phyloP scores from a whole-genome alignment of 2,888 invertebrate species.

The Meghimatium bilineatum region DNA sequence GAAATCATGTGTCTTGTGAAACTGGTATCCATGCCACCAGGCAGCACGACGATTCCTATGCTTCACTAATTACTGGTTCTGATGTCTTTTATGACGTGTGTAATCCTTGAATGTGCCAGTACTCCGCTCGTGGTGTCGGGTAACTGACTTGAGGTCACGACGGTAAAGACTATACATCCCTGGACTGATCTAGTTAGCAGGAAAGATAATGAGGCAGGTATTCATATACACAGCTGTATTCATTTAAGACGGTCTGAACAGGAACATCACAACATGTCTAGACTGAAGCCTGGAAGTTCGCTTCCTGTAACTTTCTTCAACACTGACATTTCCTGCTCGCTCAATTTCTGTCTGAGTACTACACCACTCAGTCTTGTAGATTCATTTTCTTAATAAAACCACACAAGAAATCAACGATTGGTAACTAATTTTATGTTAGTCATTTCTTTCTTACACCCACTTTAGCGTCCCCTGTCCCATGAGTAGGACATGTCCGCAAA shows the following conservation, averaged over 20 bases:
- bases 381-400: no score
- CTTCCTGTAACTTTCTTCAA: background rate
- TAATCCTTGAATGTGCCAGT: conserved; percentile 25
- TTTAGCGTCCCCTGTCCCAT: no score
- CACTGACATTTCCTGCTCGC: conserved; percentile 7
- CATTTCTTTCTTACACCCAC: no score
- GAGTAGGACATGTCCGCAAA: no score
- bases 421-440: no score
- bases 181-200: background rate
- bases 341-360: no score
- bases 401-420: no score
- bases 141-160: background rate
- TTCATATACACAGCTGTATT: background rate
- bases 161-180: background rate
- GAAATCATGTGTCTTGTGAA: conserved; percentile 20
- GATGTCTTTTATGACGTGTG: conserved; percentile 11
- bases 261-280: conserved; percentile 23
- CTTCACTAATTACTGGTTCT: conserved; percentile 4
- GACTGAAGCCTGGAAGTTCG: background rate
- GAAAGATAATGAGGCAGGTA: background rate
- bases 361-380: no score
- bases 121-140: conserved; percentile 13
- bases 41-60: conserved; percentile 2
- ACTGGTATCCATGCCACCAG: conserved; percentile 27
- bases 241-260: background rate